Base-by-base conservation (phyloP, 2,113 vertebrate species). In the Pycnonotus jocosus region DNA sequence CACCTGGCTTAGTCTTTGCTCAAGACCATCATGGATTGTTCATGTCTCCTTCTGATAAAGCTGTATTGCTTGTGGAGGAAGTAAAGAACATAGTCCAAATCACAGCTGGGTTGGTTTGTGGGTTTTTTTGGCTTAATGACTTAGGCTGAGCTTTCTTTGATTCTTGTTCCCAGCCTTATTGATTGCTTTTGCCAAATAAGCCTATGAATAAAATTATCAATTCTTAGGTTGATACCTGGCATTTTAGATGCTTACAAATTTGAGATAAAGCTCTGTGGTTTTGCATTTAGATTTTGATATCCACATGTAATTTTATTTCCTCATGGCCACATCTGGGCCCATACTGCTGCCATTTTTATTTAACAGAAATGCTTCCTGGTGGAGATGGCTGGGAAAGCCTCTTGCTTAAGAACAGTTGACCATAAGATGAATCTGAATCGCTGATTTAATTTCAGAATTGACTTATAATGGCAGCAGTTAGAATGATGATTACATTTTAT, bases 401-500 rank as follows among this genome's bases (percentile, higher is more conserved):
- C 7, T 54, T 56, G 25, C 51, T 78, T 78, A 64, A 70, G 48
- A 76, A 35, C 0, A 1, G n/a, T 28, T 92, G 71, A 57, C 90
- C 60, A 7, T 77, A 56, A 76, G 53, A 66, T 89, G 45, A 81
- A 95, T 93, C 66, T 87, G n/a, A 89, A 80, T 77, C 86, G 62
- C 66, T 91, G 73, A 86, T 94, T 86, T 74, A 81, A 90, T 94
- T 95, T 96, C 80, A 94, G 88, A 93, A 88, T 88, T 92, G 53
- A 42, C 77, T 85, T 90, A 81, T 1, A 91, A 72, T 87, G 42
- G 38, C 71, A 93, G 76, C 57, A 86, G 54, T 89, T 91, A 79
- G 9, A 74, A 48, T 37, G 47, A 53, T 86, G 11, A 69, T 87
- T 93, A 7, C 80, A n/a, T 92, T 95, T 85, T 92, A 56, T 93